These are phyloP conservation scores for Pristionchus mayeri DNA, from an alignment of 2,888 invertebrate genomes.

Conservation along the genomic window DNA sequence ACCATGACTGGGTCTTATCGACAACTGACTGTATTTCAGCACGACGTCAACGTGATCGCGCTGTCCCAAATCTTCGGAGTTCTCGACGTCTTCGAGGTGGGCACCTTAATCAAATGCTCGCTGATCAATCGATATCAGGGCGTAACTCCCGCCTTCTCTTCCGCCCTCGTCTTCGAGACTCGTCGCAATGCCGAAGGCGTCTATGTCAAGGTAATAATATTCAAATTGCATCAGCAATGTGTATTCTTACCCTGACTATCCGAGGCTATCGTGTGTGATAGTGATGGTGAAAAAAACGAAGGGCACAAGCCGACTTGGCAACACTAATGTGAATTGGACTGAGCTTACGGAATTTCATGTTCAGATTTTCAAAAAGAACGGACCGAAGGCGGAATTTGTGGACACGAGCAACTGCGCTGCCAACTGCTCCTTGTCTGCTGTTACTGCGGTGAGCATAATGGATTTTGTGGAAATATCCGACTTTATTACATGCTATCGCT, in stretches of 20 bases:
- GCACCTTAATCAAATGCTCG: background rate
- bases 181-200: background rate
- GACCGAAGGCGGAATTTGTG: conserved; percentile 16
- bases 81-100: background rate
- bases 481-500: too few species aligned
- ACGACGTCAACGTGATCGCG: conserved; percentile 1
- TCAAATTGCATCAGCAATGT: background rate
- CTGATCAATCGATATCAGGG: background rate
- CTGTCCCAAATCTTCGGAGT: conserved; percentile 29
- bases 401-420: background rate
- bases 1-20: background rate
- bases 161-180: too few species aligned
- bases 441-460: background rate
- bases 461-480: too few species aligned
- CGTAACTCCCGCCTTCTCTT: background rate
- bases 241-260: too few species aligned
- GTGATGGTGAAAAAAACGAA: too few species aligned
- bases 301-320: too few species aligned
- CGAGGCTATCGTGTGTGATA: too few species aligned
- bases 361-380: conserved; percentile 1
- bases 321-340: too few species aligned
- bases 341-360: background rate
- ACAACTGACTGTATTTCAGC: background rate
- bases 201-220: background rate
- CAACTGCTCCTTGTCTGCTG: background rate